phyloP scores from a whole-genome alignment of 2,797 vertebrate species.

The Megalops cyprinoides region DNA sequence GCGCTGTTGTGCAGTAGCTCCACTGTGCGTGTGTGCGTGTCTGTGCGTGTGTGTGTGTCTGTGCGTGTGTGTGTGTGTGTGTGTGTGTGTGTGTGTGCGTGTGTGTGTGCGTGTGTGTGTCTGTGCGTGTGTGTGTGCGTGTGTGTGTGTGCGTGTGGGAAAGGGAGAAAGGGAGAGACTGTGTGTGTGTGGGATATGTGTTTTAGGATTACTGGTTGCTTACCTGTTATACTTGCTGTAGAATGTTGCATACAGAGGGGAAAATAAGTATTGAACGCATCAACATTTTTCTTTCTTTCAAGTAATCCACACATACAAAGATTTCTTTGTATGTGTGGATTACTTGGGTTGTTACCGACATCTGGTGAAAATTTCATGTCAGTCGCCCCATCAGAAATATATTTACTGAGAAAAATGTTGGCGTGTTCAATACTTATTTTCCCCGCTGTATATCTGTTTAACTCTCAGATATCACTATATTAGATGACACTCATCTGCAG shows the following conservation, averaged over 20 bases:
- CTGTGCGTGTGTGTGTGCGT: neutral
- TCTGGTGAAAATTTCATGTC: too few species aligned
- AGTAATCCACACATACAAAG: too few species aligned
- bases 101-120: neutral
- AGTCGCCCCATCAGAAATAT: too few species aligned
- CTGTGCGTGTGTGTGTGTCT: conserved; percentile 6
- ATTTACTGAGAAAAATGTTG: too few species aligned
- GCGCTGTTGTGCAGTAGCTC: neutral
- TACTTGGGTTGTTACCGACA: too few species aligned
- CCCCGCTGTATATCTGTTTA: conserved; percentile 19
- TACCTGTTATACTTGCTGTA: neutral
- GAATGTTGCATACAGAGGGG: neutral
- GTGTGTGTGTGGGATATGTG: neutral
- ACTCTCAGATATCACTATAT: conserved; percentile 20
- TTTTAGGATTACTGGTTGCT: neutral
- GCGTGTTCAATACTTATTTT: too few species aligned
- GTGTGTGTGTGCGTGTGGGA: neutral
- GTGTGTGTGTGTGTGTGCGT: neutral
- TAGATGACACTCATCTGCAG: conserved; percentile 21
- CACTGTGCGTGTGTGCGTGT: conserved; percentile 1
- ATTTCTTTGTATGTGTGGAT: too few species aligned
- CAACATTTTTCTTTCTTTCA: too few species aligned
- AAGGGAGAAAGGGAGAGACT: too few species aligned
- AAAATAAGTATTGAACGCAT: too few species aligned
- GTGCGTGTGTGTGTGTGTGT: conserved; percentile 2